phyloP scores from a whole-genome alignment of 2,113 vertebrate genomes.

The Poeciliopsis occidentalis region DNA sequence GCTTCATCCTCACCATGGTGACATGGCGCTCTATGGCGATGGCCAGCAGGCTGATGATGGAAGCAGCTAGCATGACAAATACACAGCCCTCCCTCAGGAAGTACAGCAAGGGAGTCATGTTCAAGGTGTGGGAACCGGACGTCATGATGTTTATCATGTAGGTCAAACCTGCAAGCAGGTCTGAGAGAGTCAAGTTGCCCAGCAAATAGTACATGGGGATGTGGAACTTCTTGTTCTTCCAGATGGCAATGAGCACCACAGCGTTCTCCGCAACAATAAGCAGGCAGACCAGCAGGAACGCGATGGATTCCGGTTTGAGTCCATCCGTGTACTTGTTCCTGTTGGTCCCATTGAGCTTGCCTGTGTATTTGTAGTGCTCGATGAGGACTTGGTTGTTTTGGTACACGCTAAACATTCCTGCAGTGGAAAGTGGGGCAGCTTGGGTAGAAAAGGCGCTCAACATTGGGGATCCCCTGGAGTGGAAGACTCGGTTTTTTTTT shows the following conservation, averaged over 20 bases:
- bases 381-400: constrained; percentile 80
- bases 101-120: constrained; percentile 86
- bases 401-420: constrained; percentile 74
- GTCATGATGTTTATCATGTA: constrained; percentile 90
- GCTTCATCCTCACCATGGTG: constrained; percentile 88
- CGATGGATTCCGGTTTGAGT: constrained; percentile 80
- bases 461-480: background rate
- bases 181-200: constrained; percentile 89
- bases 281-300: constrained; percentile 86
- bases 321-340: constrained; percentile 80
- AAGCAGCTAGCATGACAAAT: constrained; percentile 88
- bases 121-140: constrained; percentile 86
- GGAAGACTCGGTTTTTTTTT: background rate
- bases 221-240: constrained; percentile 91
- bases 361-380: constrained; percentile 88
- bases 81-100: constrained; percentile 88
- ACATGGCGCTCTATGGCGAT: constrained; percentile 91
- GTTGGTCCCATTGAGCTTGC: constrained; percentile 83
- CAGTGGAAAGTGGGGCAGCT: constrained; percentile 26
- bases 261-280: constrained; percentile 88
- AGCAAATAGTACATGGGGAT: constrained; percentile 90
- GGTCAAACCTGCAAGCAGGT: constrained; percentile 88
- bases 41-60: constrained; percentile 88
- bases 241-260: constrained; percentile 86
- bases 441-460: constrained; percentile 60